Base-by-base conservation (phyloP, 1,140 invertebrate species). In the Penaeus indicus region DNA sequence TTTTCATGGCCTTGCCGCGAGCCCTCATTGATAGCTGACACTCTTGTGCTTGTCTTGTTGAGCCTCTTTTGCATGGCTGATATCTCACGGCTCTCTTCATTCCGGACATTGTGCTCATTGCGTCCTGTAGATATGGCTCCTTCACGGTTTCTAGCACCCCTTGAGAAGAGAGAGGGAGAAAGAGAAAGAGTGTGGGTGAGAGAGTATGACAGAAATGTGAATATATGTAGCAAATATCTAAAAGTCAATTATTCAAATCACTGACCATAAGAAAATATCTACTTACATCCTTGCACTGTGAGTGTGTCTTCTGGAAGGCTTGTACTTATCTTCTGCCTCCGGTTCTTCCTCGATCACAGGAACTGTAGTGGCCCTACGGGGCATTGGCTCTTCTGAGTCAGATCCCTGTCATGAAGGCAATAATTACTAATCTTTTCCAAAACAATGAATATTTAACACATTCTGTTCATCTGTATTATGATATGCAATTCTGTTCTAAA, bases 61-160 rank as follows among this genome's bases (percentile, higher is more conserved):
- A 90, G 80, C n/a, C 67, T 63, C 54, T 85, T 81, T 54, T 90
- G 89, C 84, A 90, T 90, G 47, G 84, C 89, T 19, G 89, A 90
- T 27, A 90, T 90, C 25, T 90, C 89, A 42, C 86, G 54, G 42
- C 67, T 85, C 80, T 90, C 89, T 42, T 80, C 38, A 64, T 89
- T 83, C 32, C 83, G 21, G 47, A 78, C 61, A 62, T 88, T 61
- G 21, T 72, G 69, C 61, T 86, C 84, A 62, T 64, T 75, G 16
- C 27, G 61, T 1, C 85, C 85, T 19, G 47, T 21, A 27, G 77
- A 63, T 54, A 38, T 25, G 8, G 54, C 13, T 25, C 19, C 60
- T n/a, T 88, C 86, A 78, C 86, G 54, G 38, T n/a, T 81, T 19
- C 81, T 63, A 25, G 61, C n/a, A 67, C 86, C 84, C 22, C 81